phyloP scores from a whole-genome alignment of 2,113 vertebrate genomes.

The Lepisosteus osseus region DNA sequence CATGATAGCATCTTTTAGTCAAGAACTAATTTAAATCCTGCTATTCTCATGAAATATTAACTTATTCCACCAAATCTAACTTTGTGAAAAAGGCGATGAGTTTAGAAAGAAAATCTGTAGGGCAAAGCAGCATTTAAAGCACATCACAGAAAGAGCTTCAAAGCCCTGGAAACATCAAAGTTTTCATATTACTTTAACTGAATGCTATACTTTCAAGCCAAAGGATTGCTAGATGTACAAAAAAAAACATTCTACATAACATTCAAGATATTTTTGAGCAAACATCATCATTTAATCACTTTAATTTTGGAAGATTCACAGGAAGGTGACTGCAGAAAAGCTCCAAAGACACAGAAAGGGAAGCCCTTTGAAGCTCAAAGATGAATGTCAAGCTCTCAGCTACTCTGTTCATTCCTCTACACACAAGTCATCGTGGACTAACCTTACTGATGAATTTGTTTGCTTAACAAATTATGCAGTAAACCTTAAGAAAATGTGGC shows the following conservation, averaged over 20 bases:
- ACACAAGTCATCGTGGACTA: neutral
- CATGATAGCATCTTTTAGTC: constrained; percentile 11
- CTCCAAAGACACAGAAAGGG: neutral
- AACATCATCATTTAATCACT: constrained; percentile 10
- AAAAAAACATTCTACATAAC: constrained; percentile 4
- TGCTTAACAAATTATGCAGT: neutral
- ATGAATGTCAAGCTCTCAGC: neutral
- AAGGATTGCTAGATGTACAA: neutral
- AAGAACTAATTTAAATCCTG: constrained; percentile 14
- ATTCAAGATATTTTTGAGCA: constrained; percentile 4
- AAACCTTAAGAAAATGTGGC: neutral
- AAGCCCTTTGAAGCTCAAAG: constrained; percentile 7
- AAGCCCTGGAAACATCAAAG: constrained; percentile 60
- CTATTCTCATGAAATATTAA: constrained; percentile 26
- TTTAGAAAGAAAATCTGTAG: constrained; percentile 32
- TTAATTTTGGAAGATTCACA: constrained; percentile 12
- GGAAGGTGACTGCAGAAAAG: neutral
- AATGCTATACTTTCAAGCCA: constrained; percentile 8
- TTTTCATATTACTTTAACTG: constrained; percentile 18
- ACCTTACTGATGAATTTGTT: constrained; percentile 8
- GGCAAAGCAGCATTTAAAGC: constrained; percentile 51
- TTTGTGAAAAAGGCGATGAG: neutral
- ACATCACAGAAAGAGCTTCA: constrained; percentile 56
- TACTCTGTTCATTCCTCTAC: neutral
- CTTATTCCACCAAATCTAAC: constrained; percentile 13